Evolutionary conservation across 2,888 invertebrate genomes (phyloP).

Genomic region (Cryptophagus acutangulus): DNA sequence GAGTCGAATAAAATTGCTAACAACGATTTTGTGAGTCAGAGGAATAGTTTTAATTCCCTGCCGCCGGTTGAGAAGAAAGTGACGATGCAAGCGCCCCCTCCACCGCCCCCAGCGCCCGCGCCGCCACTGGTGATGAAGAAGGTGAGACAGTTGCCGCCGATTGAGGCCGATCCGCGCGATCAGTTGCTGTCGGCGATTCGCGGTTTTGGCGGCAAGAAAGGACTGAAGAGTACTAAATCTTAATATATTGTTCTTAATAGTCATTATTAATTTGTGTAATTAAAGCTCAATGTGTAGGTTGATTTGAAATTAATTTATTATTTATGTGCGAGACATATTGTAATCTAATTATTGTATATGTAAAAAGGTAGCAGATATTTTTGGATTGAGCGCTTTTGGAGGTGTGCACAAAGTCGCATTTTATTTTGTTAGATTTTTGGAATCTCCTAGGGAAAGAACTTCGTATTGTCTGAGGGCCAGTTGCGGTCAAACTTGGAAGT

Average conservation of each 20-base stretch:
- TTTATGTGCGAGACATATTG: too few species aligned
- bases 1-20: slow-evolving; percentile 39
- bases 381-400: too few species aligned
- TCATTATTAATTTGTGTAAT: slow-evolving; percentile 24
- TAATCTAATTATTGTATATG: too few species aligned
- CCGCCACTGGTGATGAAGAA: slow-evolving; percentile 35
- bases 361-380: too few species aligned
- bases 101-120: slow-evolving; percentile 43
- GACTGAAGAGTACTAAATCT: slow-evolving; percentile 39
- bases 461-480: too few species aligned
- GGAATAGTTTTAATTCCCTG: slow-evolving; percentile 15
- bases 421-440: too few species aligned
- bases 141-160: slow-evolving; percentile 20
- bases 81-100: slow-evolving; percentile 31
- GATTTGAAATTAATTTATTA: too few species aligned
- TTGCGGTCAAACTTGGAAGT: too few species aligned
- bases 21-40: slow-evolving; percentile 11
- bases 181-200: slow-evolving; percentile 67
- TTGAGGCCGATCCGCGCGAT: slow-evolving; percentile 55
- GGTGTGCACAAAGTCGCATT: too few species aligned
- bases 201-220: slow-evolving; percentile 57
- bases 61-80: slow-evolving; percentile 4
- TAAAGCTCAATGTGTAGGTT: slow-evolving; percentile 30
- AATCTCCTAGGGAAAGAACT: too few species aligned
- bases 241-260: slow-evolving; percentile 23